phyloP scores from a whole-genome alignment of 2,113 vertebrate species.

The Phylloscopus trochiloides region DNA sequence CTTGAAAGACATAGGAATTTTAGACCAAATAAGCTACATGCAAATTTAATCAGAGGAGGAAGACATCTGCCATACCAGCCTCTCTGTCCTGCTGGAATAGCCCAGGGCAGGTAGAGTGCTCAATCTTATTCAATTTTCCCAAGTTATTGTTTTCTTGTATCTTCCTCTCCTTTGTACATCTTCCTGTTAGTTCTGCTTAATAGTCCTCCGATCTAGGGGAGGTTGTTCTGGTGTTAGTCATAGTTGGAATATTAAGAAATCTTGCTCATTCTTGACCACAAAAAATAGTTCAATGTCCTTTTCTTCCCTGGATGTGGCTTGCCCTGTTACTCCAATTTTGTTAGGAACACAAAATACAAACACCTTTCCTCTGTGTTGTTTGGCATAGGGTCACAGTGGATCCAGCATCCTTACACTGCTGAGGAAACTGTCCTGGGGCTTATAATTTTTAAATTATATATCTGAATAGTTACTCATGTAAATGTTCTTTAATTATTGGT shows the following conservation, averaged over 20 bases:
- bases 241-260: neutral
- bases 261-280: neutral
- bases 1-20: neutral
- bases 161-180: neutral
- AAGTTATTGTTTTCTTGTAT: neutral
- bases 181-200: neutral
- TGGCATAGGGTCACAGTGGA: neutral
- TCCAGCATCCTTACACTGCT: neutral
- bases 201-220: neutral
- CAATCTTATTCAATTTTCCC: neutral
- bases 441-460: neutral
- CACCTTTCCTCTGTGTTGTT: neutral
- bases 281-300: neutral
- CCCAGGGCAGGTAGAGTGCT: neutral
- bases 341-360: neutral
- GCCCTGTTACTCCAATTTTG: neutral
- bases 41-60: neutral
- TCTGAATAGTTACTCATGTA: neutral
- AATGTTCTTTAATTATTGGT: constrained; percentile 22
- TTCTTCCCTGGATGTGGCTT: neutral
- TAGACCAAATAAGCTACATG: neutral
- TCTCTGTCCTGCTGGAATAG: neutral
- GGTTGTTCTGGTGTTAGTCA: neutral
- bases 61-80: neutral
- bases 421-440: neutral